Base-by-base conservation (phyloP, 2,888 invertebrate genomes). In the Mimumesa dahlbomi region DNA sequence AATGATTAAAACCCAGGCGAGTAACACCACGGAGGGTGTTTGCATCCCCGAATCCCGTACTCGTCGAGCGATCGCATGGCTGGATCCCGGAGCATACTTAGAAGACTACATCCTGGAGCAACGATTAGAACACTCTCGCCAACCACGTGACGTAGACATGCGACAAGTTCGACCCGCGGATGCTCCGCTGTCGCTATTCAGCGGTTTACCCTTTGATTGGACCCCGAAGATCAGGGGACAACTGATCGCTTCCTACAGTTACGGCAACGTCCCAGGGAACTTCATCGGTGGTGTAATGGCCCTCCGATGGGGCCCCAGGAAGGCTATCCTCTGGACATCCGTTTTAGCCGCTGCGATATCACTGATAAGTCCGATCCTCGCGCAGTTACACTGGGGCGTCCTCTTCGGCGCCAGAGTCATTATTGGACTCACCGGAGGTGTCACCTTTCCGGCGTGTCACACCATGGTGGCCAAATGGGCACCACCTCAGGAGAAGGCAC, bases 401-500 rank as follows among this genome's bases (percentile, higher is more conserved):
- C 57, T 88, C 1, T 9, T 82, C 0, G 0, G 76, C 0, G 57
- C 80, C 0, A 78, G 88, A n/a, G 66, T 87, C 2, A 45, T 88
- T 1, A 66, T 88, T 13, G 88, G 88, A 0, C 0, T 88, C 1
- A 78, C 85, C 7, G 87, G 87, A 91, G 94, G 94, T 7, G 90
- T 93, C 18, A 88, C 92, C 19, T 94, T 93, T 85, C 94, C 94
- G 1, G 91, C 93, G 2, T 90, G 93, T 7, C 94, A 94, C 75
- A 92, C 91, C 2, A 84, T 95, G 63, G 92, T 95, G 2, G 94
- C 94, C 0, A 91, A 92, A 81, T 95, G 95, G 95, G 91, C 94
- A 0, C 94, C 95, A 0, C 94, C 94, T 0, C 91, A 92, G n/a
- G 94, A 95, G 84, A 94, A 93, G 84, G 93, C 94, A 6, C 93